phyloP scores from a whole-genome alignment of 2,113 vertebrate species.

The Indicator indicator region DNA sequence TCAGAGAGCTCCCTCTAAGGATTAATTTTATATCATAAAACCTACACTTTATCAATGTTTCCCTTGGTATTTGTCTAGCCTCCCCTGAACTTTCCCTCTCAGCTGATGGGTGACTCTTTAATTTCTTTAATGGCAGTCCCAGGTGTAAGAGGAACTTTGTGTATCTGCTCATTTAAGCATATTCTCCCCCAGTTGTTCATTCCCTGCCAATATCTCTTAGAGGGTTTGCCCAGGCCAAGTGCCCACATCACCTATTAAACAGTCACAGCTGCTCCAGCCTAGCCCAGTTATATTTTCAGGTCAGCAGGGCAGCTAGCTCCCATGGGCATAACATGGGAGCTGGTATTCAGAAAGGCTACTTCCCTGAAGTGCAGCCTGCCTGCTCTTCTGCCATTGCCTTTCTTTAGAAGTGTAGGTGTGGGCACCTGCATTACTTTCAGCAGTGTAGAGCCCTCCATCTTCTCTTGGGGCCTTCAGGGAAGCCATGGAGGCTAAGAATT shows the following conservation, averaged over 20 bases:
- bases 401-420: background rate
- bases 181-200: background rate
- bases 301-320: background rate
- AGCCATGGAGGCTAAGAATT: background rate
- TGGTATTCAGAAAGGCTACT: background rate
- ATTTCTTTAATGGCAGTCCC: background rate
- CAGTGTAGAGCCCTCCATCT: background rate
- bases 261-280: background rate
- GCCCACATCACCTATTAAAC: background rate
- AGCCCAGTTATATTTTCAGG: background rate
- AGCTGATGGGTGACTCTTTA: background rate
- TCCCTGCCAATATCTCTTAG: background rate
- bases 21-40: background rate
- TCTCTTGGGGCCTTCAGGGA: background rate
- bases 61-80: background rate
- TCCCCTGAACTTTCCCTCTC: constrained; percentile 5
- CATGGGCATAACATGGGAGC: background rate
- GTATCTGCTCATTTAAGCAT: background rate
- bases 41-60: background rate
- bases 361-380: background rate
- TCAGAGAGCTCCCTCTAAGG: constrained; percentile 2
- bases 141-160: background rate
- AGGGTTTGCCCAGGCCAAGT: background rate
- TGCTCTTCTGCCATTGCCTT: background rate
- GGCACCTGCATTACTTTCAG: accelerated